A percentile compares a stretch with the other conserved stretches of the same genome.
phyloP scores from a whole-genome alignment of 2,797 vertebrate species.

The Kryptolebias ocellatus region DNA sequence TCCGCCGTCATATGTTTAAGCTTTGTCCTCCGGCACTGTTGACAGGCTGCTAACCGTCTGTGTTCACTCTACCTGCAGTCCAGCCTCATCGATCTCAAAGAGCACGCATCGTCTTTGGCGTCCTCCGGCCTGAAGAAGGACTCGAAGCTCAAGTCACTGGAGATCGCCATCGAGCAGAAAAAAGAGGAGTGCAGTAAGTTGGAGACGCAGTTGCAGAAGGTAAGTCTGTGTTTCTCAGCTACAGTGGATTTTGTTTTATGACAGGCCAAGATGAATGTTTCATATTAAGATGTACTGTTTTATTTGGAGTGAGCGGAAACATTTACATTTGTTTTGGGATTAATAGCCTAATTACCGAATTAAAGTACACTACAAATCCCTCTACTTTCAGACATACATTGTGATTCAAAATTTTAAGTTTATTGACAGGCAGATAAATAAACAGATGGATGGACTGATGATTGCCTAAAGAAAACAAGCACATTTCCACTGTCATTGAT shows the following conservation, averaged over 20 bases:
- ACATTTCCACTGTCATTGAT: no score
- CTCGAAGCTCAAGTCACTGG: conserved; percentile 97
- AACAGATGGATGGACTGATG: not conserved
- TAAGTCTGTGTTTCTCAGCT: conserved; percentile 69
- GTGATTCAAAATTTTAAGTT: not conserved
- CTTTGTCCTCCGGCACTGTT: conserved; percentile 8
- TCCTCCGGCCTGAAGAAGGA: conserved; percentile 97
- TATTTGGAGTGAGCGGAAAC: no score
- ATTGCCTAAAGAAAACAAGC: not conserved
- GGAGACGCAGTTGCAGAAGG: conserved; percentile 99
- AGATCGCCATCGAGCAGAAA: conserved; percentile 99
- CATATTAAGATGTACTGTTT: not conserved
- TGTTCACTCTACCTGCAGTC: conserved; percentile 83
- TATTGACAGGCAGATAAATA: no score
- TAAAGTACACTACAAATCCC: no score
- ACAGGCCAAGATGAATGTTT: not conserved
- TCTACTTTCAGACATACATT: not conserved
- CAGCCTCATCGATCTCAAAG: conserved; percentile 97
- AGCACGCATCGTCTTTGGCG: conserved; percentile 96
- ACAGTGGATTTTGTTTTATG: conserved; percentile 12
- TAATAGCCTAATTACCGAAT: not conserved
- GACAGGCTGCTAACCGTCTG: conserved; percentile 24
- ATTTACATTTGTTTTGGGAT: not conserved
- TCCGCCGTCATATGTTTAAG: conserved; percentile 4
- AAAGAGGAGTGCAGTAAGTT: conserved; percentile 99